These are phyloP conservation scores for Dermolepida albohirtum DNA, from an alignment of 2,888 invertebrate species.

Conservation along the genomic window DNA sequence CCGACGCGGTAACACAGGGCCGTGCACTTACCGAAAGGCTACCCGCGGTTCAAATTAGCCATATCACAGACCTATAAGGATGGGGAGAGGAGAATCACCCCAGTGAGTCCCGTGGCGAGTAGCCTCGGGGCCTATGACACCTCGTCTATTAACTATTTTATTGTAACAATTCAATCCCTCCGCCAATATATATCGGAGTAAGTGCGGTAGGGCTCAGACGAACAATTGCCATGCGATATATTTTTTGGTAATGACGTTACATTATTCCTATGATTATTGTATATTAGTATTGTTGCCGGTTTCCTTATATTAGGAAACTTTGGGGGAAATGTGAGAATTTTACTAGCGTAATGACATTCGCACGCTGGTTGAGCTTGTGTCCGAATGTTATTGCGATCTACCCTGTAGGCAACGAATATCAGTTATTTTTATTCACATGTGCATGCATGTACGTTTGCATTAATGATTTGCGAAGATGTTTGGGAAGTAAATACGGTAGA, in stretches of 20 bases:
- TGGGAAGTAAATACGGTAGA: constrained; percentile 4
- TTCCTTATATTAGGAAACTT: constrained; percentile 54
- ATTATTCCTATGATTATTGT: constrained; percentile 39
- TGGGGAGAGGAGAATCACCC: constrained; percentile 53
- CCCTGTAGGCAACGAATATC: not conserved
- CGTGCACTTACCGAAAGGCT: constrained; percentile 62
- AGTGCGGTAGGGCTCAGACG: constrained; percentile 41
- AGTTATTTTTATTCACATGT: constrained; percentile 1
- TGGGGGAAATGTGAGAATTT: constrained; percentile 54
- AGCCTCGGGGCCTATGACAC: constrained; percentile 63
- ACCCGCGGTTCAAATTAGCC: constrained; percentile 67
- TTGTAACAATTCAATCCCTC: constrained; percentile 65
- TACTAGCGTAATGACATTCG: constrained; percentile 57
- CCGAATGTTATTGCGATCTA: constrained; percentile 23
- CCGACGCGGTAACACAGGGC: constrained; percentile 54
- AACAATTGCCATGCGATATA: constrained; percentile 56
- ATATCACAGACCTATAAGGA: constrained; percentile 59
- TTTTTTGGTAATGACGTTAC: constrained; percentile 61
- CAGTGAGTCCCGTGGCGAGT: constrained; percentile 59
- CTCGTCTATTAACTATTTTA: constrained; percentile 67
- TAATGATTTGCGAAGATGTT: constrained; percentile 17
- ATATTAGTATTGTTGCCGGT: constrained; percentile 54
- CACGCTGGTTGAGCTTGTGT: constrained; percentile 49
- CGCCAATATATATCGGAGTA: constrained; percentile 44
- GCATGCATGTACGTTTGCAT: not conserved